A percentile compares a stretch with the other conserved stretches of the same genome.
Conservation (phyloP, 2,888 invertebrate species). For the Abrostola tripartita region DNA sequence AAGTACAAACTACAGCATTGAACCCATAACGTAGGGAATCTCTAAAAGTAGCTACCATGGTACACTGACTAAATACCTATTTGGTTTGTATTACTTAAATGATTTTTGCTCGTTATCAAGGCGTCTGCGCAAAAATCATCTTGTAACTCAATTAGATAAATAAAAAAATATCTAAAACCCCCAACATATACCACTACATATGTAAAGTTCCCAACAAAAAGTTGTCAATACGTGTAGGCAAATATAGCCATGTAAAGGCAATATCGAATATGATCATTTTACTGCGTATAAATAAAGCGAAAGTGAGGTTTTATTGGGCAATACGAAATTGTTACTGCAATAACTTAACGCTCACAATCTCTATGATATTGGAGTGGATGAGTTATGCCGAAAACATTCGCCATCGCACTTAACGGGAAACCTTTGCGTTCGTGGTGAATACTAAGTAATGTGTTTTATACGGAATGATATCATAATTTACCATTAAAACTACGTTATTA, state of each 20-base stretch:
- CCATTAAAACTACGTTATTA: slow-evolving; percentile 60
- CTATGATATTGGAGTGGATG: slow-evolving; percentile 84
- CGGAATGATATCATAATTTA: slow-evolving; percentile 66
- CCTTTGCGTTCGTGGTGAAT: slow-evolving; percentile 69
- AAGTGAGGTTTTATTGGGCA: slow-evolving; percentile 86
- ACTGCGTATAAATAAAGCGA: slow-evolving; percentile 85
- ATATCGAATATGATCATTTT: slow-evolving; percentile 86
- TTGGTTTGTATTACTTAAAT: too few species aligned
- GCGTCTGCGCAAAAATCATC: neutral
- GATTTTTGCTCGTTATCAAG: too few species aligned
- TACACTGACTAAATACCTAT: too few species aligned
- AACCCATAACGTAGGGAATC: too few species aligned
- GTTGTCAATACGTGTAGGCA: slow-evolving; percentile 51
- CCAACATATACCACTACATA: too few species aligned
- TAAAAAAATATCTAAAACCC: neutral
- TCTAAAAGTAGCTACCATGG: too few species aligned
- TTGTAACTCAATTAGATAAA: neutral
- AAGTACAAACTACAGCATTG: too few species aligned
- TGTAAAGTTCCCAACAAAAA: slow-evolving; percentile 46
- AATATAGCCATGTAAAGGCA: slow-evolving; percentile 69
- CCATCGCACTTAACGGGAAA: slow-evolving; percentile 66
- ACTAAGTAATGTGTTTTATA: slow-evolving; percentile 74
- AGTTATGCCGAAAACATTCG: slow-evolving; percentile 79
- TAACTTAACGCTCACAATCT: slow-evolving; percentile 84
- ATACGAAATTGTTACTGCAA: slow-evolving; percentile 85